Evolutionary conservation across 2,113 vertebrate genomes (phyloP).

Genomic region (Aptenodytes forsteri): DNA sequence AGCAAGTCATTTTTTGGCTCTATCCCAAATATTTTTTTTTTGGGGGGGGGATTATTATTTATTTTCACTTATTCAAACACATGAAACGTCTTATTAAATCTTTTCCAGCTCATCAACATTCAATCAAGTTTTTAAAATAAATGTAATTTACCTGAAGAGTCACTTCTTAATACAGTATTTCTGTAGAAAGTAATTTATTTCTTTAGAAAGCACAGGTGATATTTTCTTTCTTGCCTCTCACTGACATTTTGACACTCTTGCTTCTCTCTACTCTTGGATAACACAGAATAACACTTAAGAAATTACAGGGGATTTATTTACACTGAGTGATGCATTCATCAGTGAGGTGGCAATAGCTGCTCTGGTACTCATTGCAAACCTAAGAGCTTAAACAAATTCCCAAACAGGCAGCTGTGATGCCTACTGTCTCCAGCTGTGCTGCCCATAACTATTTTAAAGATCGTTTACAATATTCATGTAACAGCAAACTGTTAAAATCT

Average conservation of each 20-base stretch:
- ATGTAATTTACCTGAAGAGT: background rate
- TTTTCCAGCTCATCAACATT: background rate
- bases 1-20: background rate
- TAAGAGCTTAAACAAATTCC: background rate
- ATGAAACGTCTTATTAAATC: background rate
- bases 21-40: background rate
- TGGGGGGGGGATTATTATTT: background rate
- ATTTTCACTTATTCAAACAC: background rate
- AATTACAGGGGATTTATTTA: conserved; percentile 4
- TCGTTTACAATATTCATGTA: background rate
- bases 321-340: background rate
- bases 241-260: background rate
- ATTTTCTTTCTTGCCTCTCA: background rate
- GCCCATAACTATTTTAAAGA: background rate
- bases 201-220: background rate
- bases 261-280: background rate
- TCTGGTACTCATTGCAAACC: background rate
- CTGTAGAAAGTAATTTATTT: background rate
- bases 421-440: background rate
- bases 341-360: background rate
- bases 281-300: background rate
- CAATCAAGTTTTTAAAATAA: background rate
- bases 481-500: conserved; percentile 26
- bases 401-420: background rate
- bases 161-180: background rate